A percentile compares a stretch with the other conserved stretches of the same genome.
Conservation (phyloP, 2,113 vertebrate species). For the Seriola aureovittata region DNA sequence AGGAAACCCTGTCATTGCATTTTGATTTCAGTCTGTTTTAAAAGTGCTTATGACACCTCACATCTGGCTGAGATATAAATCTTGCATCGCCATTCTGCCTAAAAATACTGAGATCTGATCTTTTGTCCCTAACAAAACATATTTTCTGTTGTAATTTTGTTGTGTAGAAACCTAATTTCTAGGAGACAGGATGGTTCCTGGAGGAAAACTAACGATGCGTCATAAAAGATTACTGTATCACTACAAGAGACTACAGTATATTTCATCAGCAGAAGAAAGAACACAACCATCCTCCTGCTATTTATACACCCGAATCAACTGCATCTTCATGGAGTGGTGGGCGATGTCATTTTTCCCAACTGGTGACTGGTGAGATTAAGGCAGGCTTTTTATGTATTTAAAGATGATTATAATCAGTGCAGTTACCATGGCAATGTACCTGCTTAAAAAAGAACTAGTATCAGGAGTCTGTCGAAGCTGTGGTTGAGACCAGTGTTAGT, state of each 20-base stretch:
- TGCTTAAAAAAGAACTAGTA: slow-evolving; percentile 32
- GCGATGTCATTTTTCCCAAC: slow-evolving; percentile 10
- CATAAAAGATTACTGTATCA: neutral
- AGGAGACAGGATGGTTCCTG: too few relatives aligned
- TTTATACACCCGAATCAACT: slow-evolving; percentile 27
- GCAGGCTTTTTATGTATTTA: slow-evolving; percentile 44
- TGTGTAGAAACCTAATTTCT: too few relatives aligned
- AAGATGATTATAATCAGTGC: slow-evolving; percentile 52
- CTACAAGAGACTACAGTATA: neutral
- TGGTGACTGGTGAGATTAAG: slow-evolving; percentile 29
- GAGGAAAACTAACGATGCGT: too few relatives aligned
- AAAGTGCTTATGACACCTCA: too few relatives aligned
- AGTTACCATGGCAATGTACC: slow-evolving; percentile 36
- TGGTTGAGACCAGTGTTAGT: slow-evolving; percentile 17
- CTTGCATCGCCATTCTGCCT: too few relatives aligned
- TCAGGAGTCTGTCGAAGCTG: neutral
- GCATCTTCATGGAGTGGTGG: slow-evolving; percentile 17
- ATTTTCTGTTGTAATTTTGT: too few relatives aligned
- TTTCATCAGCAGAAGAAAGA: slow-evolving; percentile 2
- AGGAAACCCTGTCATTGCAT: too few relatives aligned
- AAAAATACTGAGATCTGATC: too few relatives aligned
- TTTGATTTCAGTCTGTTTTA: too few relatives aligned
- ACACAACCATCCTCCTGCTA: neutral
- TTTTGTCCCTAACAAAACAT: too few relatives aligned
- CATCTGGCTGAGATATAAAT: too few relatives aligned